Evolutionary conservation across 1,140 invertebrate genomes (phyloP).

Genomic region (Wasmannia auropunctata): DNA sequence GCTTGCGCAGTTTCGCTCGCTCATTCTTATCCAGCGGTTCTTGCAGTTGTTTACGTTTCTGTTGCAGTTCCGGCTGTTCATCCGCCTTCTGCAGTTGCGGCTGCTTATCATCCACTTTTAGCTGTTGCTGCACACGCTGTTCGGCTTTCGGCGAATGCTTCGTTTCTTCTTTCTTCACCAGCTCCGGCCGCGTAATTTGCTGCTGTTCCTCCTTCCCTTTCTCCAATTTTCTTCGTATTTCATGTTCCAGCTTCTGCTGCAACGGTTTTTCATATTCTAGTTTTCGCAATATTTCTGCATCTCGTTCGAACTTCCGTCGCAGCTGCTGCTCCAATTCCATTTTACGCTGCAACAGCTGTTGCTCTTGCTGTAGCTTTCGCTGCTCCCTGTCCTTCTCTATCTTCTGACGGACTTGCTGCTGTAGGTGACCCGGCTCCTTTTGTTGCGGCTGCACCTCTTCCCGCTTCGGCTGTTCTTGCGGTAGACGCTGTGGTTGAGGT

Average conservation of each 20-base stretch:
- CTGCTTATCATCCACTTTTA: conserved; percentile 28
- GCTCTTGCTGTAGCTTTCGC: conserved; percentile 1
- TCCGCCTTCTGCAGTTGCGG: background rate
- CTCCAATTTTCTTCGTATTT: conserved; percentile 22
- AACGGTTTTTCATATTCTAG: conserved; percentile 21
- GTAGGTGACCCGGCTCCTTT: conserved; percentile 27
- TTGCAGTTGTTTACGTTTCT: background rate
- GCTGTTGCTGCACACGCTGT: background rate
- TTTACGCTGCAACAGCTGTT: conserved; percentile 24
- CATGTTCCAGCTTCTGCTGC: background rate
- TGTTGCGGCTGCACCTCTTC: conserved; percentile 9
- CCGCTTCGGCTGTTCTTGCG: conserved; percentile 33
- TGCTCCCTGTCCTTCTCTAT: conserved; percentile 45
- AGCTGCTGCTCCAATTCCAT: conserved; percentile 21
- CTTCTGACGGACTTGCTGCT: conserved; percentile 41
- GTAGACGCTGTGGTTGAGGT: conserved; percentile 44
- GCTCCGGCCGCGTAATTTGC: background rate
- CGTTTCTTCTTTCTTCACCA: background rate
- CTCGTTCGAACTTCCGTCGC: background rate
- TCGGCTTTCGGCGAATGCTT: background rate
- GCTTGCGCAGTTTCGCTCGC: conserved; percentile 8
- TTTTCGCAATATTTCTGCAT: background rate
- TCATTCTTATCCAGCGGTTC: background rate
- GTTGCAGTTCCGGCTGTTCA: conserved; percentile 13
- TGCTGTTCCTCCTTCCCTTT: background rate